These are phyloP conservation scores for Papilio glaucus DNA, from an alignment of 1,140 invertebrate species.

Conservation along the genomic window DNA sequence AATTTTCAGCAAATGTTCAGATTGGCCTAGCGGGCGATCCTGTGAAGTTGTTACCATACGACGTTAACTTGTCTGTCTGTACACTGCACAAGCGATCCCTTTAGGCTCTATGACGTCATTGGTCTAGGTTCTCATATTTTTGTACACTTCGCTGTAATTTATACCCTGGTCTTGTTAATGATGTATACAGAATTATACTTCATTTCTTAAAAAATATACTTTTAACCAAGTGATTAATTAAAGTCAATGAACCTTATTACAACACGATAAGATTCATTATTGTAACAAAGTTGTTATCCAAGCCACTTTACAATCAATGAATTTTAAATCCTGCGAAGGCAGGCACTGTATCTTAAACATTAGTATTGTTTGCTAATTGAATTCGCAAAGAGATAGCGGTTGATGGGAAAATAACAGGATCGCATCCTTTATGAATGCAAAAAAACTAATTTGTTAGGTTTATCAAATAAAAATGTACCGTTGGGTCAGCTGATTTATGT, in stretches of 20 bases:
- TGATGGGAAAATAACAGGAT: slow-evolving; percentile 16
- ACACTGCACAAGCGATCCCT: neutral
- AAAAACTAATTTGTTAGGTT: slow-evolving; percentile 19
- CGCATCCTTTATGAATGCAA: slow-evolving; percentile 1
- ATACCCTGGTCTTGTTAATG: neutral
- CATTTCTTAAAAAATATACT: neutral
- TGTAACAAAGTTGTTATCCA: neutral
- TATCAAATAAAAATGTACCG: neutral
- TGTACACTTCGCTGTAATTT: too few relatives aligned
- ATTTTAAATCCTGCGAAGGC: slow-evolving; percentile 14
- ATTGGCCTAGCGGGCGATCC: too few relatives aligned
- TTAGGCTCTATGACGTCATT: neutral
- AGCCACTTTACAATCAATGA: neutral
- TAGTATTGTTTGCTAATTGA: slow-evolving; percentile 23
- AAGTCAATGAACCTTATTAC: neutral
- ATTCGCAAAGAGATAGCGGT: slow-evolving; percentile 17
- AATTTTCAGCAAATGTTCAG: too few relatives aligned
- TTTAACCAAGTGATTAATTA: neutral
- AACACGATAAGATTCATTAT: slow-evolving; percentile 12
- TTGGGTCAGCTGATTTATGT: neutral
- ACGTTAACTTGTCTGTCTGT: too few relatives aligned
- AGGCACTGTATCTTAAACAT: slow-evolving; percentile 1
- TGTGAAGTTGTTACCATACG: too few relatives aligned
- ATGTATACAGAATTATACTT: neutral
- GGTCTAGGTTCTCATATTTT: neutral